Percentiles rank a stretch among this genome's conserved stretches.
phyloP scores from a whole-genome alignment of 2,113 vertebrate genomes.

The Dendropsophus ebraccatus region DNA sequence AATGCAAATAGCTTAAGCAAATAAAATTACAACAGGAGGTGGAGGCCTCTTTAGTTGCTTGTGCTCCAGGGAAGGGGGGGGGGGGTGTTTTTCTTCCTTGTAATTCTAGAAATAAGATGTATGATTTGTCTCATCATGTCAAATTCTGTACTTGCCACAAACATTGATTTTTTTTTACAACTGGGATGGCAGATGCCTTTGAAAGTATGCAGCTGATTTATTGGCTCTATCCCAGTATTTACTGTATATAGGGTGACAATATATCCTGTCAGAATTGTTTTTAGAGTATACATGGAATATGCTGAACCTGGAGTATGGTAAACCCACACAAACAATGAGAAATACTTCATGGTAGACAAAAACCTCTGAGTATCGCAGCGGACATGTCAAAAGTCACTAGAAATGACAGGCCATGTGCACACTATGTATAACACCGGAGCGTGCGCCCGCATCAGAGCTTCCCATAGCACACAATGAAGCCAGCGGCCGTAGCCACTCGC shows the following conservation, averaged over 20 bases:
- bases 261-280: background rate
- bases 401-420: too few species aligned
- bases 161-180: background rate
- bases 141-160: background rate
- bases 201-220: background rate
- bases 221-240: background rate
- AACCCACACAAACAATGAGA: background rate
- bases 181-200: background rate
- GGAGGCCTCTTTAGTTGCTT: background rate
- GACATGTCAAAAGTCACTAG: too few species aligned
- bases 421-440: too few species aligned
- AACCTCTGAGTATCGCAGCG: too few species aligned
- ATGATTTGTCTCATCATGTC: background rate
- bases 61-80: background rate
- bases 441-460: too few species aligned
- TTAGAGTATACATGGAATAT: background rate
- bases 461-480: too few species aligned
- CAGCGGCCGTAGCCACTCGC: too few species aligned
- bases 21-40: background rate
- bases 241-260: background rate
- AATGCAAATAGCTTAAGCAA: slow-evolving; percentile 24
- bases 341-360: too few species aligned
- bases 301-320: background rate
- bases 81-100: background rate
- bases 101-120: background rate